Conservation (phyloP, 1,140 invertebrate species). For the Reticulitermes speratus region DNA sequence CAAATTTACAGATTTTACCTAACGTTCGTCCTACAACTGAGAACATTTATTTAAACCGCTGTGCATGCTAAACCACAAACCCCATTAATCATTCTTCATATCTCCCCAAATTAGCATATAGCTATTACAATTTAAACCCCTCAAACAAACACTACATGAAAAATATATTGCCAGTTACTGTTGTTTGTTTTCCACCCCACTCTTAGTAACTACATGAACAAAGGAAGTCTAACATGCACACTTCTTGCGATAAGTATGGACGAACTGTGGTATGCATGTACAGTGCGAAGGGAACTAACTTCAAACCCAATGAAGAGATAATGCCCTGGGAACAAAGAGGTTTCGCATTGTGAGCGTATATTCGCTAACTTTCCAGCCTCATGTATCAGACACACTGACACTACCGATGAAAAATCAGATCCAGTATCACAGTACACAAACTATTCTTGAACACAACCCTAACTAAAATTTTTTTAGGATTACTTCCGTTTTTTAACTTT, state of each 20-base stretch:
- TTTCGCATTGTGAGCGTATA: background rate
- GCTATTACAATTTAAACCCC: conserved; percentile 20
- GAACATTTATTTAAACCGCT: conserved; percentile 19
- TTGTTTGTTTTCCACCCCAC: background rate
- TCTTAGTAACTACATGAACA: background rate
- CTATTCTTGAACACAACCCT: background rate
- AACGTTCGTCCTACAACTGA: conserved; percentile 25
- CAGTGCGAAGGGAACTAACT: background rate
- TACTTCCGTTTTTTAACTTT: too few relatives aligned
- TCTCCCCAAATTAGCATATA: background rate
- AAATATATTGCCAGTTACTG: background rate
- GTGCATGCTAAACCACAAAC: conserved; percentile 30
- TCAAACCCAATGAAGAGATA: conserved; percentile 24
- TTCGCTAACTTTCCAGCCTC: conserved; percentile 40
- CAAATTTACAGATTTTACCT: background rate
- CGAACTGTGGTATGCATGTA: conserved; percentile 21
- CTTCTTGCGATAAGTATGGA: conserved; percentile 22
- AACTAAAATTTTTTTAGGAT: background rate
- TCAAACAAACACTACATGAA: background rate
- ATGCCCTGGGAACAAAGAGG: conserved; percentile 37
- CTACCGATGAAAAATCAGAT: conserved; percentile 25
- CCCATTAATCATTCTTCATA: background rate
- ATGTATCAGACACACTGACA: conserved; percentile 26
- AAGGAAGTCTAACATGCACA: conserved; percentile 33
- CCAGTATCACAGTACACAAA: background rate